A percentile compares a stretch with the other conserved stretches of the same genome.
Evolutionary conservation across 2,888 invertebrate genomes (phyloP).

Genomic region (Drosophila subsilvestris): DNA sequence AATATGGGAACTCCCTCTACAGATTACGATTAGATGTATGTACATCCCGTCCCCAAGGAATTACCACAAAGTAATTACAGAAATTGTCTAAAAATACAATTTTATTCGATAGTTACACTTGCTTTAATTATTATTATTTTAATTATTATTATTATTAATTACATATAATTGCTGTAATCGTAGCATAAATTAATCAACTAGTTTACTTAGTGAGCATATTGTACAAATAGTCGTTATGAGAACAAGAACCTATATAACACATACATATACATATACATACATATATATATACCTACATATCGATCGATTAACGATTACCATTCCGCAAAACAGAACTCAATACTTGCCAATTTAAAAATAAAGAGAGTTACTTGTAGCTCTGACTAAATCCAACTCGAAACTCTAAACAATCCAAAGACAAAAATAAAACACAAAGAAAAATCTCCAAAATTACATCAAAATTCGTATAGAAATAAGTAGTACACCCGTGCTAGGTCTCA

Average conservation of each 20-base stretch:
- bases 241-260: slow-evolving; percentile 58
- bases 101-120: slow-evolving; percentile 60
- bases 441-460: slow-evolving; percentile 71
- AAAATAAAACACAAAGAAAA: slow-evolving; percentile 37
- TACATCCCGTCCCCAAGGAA: slow-evolving; percentile 22
- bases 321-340: slow-evolving; percentile 61
- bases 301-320: slow-evolving; percentile 42
- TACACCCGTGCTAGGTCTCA: background rate
- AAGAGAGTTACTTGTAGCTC: slow-evolving; percentile 30
- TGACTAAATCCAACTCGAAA: slow-evolving; percentile 13
- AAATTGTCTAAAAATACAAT: slow-evolving; percentile 53
- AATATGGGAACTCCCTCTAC: slow-evolving; percentile 2
- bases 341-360: slow-evolving; percentile 54
- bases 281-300: slow-evolving; percentile 27
- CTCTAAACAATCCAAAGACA: background rate
- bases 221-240: slow-evolving; percentile 72
- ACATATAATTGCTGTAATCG: slow-evolving; percentile 37
- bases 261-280: slow-evolving; percentile 37
- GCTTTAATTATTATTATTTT: slow-evolving; percentile 26
- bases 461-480: slow-evolving; percentile 58
- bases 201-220: slow-evolving; percentile 73
- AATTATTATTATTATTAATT: no score
- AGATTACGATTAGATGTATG: slow-evolving; percentile 9
- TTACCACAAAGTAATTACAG: slow-evolving; percentile 60
- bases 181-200: slow-evolving; percentile 74